Evolutionary conservation across 2,113 vertebrate species (phyloP).

Genomic region (Hippocampus comes): DNA sequence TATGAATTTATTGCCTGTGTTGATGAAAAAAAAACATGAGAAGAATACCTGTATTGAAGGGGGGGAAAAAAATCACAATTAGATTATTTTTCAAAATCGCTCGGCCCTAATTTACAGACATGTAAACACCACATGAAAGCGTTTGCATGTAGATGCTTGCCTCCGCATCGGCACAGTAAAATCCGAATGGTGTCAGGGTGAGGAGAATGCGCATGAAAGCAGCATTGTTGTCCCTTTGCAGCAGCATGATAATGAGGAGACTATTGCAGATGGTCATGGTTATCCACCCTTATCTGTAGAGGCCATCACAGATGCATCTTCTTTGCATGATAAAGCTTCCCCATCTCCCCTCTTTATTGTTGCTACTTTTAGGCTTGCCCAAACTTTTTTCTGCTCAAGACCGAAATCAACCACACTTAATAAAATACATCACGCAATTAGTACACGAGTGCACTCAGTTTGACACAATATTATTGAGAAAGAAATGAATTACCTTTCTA

Average conservation of each 20-base stretch:
- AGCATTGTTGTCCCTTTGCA: conserved; percentile 44
- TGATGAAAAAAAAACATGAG: too few relatives aligned
- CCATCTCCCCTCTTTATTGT: conserved; percentile 20
- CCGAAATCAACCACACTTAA: background rate
- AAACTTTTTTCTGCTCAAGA: background rate
- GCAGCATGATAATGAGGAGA: conserved; percentile 46
- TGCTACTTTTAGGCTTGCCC: conserved; percentile 1
- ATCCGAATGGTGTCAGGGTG: conserved; percentile 26
- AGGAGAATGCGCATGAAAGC: conserved; percentile 54
- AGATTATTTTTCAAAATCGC: too few relatives aligned
- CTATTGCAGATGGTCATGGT: conserved; percentile 62
- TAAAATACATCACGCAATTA: background rate
- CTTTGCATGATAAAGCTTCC: conserved; percentile 66
- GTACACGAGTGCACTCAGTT: too few relatives aligned
- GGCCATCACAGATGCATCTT: conserved; percentile 48
- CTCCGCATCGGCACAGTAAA: background rate
- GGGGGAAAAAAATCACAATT: too few relatives aligned
- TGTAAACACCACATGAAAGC: background rate
- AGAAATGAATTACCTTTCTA: too few relatives aligned
- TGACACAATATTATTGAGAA: too few relatives aligned
- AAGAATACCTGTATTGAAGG: too few relatives aligned
- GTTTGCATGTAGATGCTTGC: background rate
- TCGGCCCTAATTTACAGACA: background rate
- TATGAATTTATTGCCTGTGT: too few relatives aligned
- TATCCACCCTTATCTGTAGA: conserved; percentile 43